Evolutionary conservation across 2,888 invertebrate species (phyloP).

Genomic region (Oscheius sp.): DNA sequence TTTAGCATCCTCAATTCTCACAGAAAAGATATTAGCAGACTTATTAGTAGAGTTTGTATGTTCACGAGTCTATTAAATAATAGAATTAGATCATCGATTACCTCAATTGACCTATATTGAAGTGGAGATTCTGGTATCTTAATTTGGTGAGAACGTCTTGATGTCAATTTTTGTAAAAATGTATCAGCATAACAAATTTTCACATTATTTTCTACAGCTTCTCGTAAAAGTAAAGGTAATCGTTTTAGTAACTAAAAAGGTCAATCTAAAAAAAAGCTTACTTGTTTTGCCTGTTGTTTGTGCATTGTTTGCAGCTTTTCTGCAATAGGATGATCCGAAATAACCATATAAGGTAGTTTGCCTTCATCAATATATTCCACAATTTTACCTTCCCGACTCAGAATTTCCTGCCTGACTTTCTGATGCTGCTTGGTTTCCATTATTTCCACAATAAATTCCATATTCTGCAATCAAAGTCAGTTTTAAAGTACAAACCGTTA

Average conservation of each 20-base stretch:
- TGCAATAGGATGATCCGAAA: constrained; percentile 25
- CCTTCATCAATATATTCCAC: constrained; percentile 26
- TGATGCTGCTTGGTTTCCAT: constrained; percentile 15
- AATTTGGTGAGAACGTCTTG: background rate
- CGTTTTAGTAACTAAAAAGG: constrained; percentile 5
- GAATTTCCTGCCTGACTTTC: constrained; percentile 1
- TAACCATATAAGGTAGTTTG: constrained; percentile 9
- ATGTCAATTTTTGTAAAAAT: background rate
- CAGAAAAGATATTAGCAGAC: background rate
- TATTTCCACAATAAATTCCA: constrained; percentile 23
- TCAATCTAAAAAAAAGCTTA: background rate
- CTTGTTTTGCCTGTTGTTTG: background rate
- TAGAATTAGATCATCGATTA: no score
- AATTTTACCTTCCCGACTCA: constrained; percentile 9
- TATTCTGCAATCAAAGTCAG: background rate
- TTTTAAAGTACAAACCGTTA: background rate
- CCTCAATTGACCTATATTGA: no score
- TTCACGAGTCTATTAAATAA: no score
- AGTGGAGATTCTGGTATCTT: no score
- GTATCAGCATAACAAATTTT: background rate
- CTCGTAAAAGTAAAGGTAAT: constrained; percentile 1
- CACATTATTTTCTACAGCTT: constrained; percentile 1
- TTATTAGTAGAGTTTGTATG: background rate
- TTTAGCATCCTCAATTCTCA: background rate
- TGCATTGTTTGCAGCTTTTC: constrained; percentile 4